Conservation (phyloP, 1,140 invertebrate genomes). For the Drosophila orena region DNA sequence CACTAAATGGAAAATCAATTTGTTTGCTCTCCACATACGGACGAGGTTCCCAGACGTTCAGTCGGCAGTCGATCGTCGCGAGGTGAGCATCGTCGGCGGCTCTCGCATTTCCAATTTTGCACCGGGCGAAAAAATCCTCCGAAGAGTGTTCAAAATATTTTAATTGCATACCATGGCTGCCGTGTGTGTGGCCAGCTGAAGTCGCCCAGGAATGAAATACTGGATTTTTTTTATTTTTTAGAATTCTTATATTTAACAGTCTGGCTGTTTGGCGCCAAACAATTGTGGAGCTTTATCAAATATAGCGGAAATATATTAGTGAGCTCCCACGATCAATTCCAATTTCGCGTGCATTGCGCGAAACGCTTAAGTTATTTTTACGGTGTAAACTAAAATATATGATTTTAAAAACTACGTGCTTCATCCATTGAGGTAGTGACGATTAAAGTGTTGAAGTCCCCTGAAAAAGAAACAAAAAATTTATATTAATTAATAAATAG, state of each 20-base stretch:
- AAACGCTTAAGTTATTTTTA: background rate
- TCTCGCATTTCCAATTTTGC: background rate
- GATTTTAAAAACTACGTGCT: constrained; percentile 1
- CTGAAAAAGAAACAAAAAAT: constrained; percentile 6
- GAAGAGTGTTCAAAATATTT: constrained; percentile 26
- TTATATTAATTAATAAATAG: background rate
- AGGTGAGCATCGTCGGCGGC: constrained; percentile 37
- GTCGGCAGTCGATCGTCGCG: constrained; percentile 65
- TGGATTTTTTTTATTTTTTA: constrained; percentile 6
- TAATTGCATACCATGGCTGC: constrained; percentile 17
- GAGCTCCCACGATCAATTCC: background rate
- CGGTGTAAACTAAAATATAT: constrained; percentile 10
- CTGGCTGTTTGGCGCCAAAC: constrained; percentile 25
- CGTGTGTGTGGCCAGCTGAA: constrained; percentile 25
- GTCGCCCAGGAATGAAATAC: constrained; percentile 4
- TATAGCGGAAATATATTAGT: constrained; percentile 15
- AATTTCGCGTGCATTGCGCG: constrained; percentile 9
- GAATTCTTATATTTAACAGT: constrained; percentile 45
- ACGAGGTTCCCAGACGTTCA: constrained; percentile 50
- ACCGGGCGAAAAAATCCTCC: constrained; percentile 13
- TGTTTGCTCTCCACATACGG: constrained; percentile 55
- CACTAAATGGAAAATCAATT: constrained; percentile 80
- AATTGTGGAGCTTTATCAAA: constrained; percentile 25
- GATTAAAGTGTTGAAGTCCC: background rate
- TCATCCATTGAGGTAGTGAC: constrained; percentile 30